Base-by-base conservation (phyloP, 2,888 invertebrate genomes). In the Muschampia plurimacula region DNA sequence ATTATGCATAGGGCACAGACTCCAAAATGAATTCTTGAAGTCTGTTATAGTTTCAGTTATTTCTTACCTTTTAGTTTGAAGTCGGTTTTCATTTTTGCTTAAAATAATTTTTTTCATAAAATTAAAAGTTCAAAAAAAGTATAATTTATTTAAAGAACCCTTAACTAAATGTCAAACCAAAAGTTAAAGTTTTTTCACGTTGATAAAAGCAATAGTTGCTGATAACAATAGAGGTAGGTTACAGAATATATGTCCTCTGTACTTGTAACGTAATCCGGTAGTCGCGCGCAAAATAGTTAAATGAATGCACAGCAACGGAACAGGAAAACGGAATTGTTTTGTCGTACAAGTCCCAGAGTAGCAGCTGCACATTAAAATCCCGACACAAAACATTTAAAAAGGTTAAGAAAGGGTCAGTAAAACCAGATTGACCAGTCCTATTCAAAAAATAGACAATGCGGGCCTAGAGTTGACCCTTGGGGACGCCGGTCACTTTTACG, bases 401-500 rank as follows among this genome's bases (percentile, higher is more conserved):
- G 87, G 86, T 85, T 83, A 92, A 91, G 91, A 86, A 92, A 92
- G 93, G 93, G 93, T 93, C 93, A 93, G 86, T 79, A 66, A 78
- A 92, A 93, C 92, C 90, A 90, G 93, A 93, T 92, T 94, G 91
- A 91, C 91, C 91, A 91, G 90, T 91, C 86, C 87, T 86, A 88
- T 89, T 86, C 86, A 87, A 86, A 85, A 84, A 86, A 89, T 86
- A 87, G 86, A 90, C 89, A 91, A 91, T 89, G 83, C 83, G 85
- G 52, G 86, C 72, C 86, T 85, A 88, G 82, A 79, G 80, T 78
- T 92, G 92, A 93, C 93, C 93, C 93, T 84, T 89, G 86, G 85
- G 89, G 84, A 90, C 89, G 86, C 90, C 91, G 92, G 91, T 90
- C 92, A 92, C 83, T 91, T 86, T 85, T 77, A 81, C 82, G 78